Conservation (phyloP, 2,797 vertebrate species). For the Lutjanus campechanus region DNA sequence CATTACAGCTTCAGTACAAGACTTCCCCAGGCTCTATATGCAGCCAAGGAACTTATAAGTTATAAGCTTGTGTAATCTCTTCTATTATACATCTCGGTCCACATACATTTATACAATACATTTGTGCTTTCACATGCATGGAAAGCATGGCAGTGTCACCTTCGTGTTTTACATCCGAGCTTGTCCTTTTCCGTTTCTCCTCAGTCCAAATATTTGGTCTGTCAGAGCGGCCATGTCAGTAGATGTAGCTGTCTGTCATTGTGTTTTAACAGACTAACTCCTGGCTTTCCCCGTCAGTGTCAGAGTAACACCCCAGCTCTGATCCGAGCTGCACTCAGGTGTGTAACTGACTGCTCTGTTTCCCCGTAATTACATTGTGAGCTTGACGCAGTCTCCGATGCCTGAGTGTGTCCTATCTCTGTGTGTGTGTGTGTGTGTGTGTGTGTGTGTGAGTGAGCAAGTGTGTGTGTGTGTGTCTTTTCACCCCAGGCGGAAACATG, state of each 20-base stretch:
- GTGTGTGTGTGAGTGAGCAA: background rate
- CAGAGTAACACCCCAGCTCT: conserved; percentile 74
- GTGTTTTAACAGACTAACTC: conserved; percentile 81
- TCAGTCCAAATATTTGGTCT: conserved; percentile 77
- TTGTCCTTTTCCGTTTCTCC: conserved; percentile 48
- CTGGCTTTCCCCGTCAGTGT: conserved; percentile 77
- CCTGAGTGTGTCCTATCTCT: conserved; percentile 51
- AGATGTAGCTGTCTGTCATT: conserved; percentile 79
- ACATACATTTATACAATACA: conserved; percentile 21
- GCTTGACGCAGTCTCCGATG: conserved; percentile 71
- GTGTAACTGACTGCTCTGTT: conserved; percentile 83
- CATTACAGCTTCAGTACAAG: conserved; percentile 11
- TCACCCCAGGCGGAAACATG: conserved; percentile 83
- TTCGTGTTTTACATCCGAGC: conserved; percentile 27
- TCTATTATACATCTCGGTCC: conserved; percentile 8
- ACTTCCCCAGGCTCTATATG: background rate
- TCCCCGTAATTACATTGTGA: conserved; percentile 83
- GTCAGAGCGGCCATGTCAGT: conserved; percentile 67
- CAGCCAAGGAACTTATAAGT: conserved; percentile 3
- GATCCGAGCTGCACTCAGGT: conserved; percentile 81
- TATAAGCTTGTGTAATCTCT: conserved; percentile 16
- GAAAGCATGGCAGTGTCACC: conserved; percentile 31
- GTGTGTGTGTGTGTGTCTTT: conserved; percentile 54
- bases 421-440: conserved; percentile 7
- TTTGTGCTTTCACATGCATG: conserved; percentile 39